phyloP scores from a whole-genome alignment of 2,113 vertebrate genomes.

The Sialia sialis region DNA sequence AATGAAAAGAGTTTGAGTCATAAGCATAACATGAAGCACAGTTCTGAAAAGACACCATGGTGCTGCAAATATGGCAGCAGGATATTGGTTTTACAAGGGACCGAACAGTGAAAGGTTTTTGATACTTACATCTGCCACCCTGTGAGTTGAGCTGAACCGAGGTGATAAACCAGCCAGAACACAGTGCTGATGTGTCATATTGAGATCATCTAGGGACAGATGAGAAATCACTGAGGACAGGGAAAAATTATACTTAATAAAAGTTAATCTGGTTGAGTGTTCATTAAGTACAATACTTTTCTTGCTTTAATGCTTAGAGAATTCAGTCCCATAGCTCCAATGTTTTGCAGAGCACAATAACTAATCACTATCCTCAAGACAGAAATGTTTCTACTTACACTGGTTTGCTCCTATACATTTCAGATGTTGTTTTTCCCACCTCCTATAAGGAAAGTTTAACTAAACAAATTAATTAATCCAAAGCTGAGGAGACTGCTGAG shows the following conservation, averaged over 20 bases:
- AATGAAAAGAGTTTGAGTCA: not conserved
- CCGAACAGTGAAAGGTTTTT: not conserved
- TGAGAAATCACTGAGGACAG: not conserved
- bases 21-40: not conserved
- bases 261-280: not conserved
- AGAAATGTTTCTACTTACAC: not conserved
- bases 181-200: constrained; percentile 93
- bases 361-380: too few relatives aligned
- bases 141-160: constrained; percentile 94
- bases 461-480: not conserved
- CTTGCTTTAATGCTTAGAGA: not conserved
- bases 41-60: not conserved
- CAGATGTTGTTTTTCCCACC: not conserved
- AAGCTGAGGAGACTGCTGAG: not conserved
- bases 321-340: not conserved
- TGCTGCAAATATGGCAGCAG: not conserved
- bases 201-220: constrained; percentile 86
- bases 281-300: not conserved
- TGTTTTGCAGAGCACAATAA: not conserved
- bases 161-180: constrained; percentile 87
- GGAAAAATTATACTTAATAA: constrained; percentile 36
- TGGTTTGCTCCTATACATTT: not conserved
- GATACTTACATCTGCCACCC: constrained; percentile 90
- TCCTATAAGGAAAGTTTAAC: not conserved
- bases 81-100: not conserved